These are phyloP conservation scores for Malurus splendens DNA, from an alignment of 2,797 vertebrate species.

Conservation along the genomic window DNA sequence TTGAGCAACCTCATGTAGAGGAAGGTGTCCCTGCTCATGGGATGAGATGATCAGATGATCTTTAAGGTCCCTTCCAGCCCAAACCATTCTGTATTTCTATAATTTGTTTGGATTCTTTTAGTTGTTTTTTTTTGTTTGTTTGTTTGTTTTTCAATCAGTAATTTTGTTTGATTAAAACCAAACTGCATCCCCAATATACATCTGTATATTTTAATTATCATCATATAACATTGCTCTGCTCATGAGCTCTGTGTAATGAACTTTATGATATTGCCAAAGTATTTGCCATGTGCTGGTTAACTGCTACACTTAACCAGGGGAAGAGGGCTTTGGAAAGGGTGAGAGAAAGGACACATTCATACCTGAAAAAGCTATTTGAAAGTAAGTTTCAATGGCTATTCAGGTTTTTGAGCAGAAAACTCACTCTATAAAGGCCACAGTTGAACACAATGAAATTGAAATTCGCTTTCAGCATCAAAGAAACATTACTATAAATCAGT, in stretches of 20 bases:
- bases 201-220: neutral
- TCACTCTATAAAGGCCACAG: neutral
- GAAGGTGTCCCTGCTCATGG: neutral
- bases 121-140: neutral
- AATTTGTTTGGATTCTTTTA: neutral
- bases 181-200: neutral
- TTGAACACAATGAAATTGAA: neutral
- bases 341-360: neutral
- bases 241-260: rapidly evolving
- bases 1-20: neutral
- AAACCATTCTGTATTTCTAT: neutral
- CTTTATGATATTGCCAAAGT: neutral
- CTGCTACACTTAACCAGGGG: neutral
- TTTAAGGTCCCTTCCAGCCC: neutral
- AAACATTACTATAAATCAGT: neutral
- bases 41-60: neutral
- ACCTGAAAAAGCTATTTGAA: neutral
- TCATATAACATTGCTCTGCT: neutral
- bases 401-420: neutral
- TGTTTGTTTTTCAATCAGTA: rapidly evolving
- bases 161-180: neutral
- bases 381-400: neutral
- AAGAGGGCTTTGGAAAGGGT: neutral
- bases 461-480: neutral
- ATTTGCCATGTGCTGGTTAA: neutral